These are phyloP conservation scores for Grapholita molesta DNA, from an alignment of 1,140 invertebrate genomes.

Conservation along the genomic window DNA sequence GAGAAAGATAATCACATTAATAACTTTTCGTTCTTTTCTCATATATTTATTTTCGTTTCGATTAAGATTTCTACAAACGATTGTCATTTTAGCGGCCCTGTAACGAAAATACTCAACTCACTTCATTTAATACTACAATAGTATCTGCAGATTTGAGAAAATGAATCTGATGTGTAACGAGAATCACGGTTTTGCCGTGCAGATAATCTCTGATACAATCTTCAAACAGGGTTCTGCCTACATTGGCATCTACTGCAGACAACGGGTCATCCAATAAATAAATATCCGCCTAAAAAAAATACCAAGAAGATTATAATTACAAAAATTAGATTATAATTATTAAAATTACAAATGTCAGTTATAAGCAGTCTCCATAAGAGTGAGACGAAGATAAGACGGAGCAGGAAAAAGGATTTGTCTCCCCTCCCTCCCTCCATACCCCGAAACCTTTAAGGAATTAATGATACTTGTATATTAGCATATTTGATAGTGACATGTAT, in stretches of 20 bases:
- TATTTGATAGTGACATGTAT: neutral
- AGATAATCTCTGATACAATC: constrained; percentile 84
- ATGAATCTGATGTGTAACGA: constrained; percentile 93
- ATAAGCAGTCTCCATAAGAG: too few species aligned
- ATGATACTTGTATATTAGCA: too few species aligned
- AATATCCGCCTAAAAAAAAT: constrained; percentile 62
- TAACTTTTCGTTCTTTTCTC: too few species aligned
- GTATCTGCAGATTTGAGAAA: constrained; percentile 85
- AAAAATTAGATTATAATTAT: neutral
- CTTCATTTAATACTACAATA: constrained; percentile 88
- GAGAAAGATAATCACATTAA: too few species aligned
- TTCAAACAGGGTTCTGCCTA: constrained; percentile 88
- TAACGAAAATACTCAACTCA: constrained; percentile 39
- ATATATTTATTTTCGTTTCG: too few species aligned
- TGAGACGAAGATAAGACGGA: too few species aligned
- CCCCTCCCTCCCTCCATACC: too few species aligned
- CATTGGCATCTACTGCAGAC: constrained; percentile 89
- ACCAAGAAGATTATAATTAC: neutral
- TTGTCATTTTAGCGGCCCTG: too few species aligned
- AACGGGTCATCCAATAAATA: constrained; percentile 86
- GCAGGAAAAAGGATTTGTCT: too few species aligned
- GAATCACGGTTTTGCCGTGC: constrained; percentile 83
- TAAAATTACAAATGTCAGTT: too few species aligned
- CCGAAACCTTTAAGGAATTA: too few species aligned
- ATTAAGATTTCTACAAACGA: too few species aligned